phyloP scores from a whole-genome alignment of 2,888 invertebrate genomes.

The Brachyopa scutellaris region DNA sequence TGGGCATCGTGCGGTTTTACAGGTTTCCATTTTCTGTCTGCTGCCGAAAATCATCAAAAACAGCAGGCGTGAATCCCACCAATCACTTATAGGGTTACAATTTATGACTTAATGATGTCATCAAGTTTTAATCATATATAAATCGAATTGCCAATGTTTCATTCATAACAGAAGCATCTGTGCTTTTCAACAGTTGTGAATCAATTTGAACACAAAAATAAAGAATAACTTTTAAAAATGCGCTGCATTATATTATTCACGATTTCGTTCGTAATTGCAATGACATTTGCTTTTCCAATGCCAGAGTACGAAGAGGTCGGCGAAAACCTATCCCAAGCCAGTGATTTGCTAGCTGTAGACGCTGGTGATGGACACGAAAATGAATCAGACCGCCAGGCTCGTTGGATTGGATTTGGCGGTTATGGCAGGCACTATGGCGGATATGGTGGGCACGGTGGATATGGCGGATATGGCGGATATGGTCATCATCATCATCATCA shows the following conservation, averaged over 20 bases:
- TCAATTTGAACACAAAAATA: not conserved
- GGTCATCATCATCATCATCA: not conserved
- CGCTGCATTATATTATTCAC: not conserved
- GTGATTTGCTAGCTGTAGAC: too few species aligned
- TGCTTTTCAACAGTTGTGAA: not conserved
- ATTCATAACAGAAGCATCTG: not conserved
- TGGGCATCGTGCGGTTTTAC: not conserved
- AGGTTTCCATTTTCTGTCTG: not conserved
- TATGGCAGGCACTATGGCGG: not conserved
- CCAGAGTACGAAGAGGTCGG: not conserved
- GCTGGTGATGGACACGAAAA: not conserved
- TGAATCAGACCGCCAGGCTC: not conserved
- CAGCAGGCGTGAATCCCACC: not conserved
- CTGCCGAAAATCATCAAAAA: not conserved
- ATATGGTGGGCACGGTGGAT: not conserved
- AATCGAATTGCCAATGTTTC: not conserved
- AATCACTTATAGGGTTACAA: not conserved
- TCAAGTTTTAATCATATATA: not conserved
- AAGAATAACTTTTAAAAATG: not conserved
- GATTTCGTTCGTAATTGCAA: not conserved
- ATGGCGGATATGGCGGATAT: slow-evolving; percentile 9
- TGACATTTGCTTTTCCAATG: not conserved
- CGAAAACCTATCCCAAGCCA: too few species aligned
- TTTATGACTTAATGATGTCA: not conserved
- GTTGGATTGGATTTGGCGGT: not conserved